Percentiles rank a stretch among this genome's conserved stretches.
These are phyloP conservation scores for Pogonomyrmex californicus DNA, from an alignment of 1,140 invertebrate species.

Conservation along the genomic window DNA sequence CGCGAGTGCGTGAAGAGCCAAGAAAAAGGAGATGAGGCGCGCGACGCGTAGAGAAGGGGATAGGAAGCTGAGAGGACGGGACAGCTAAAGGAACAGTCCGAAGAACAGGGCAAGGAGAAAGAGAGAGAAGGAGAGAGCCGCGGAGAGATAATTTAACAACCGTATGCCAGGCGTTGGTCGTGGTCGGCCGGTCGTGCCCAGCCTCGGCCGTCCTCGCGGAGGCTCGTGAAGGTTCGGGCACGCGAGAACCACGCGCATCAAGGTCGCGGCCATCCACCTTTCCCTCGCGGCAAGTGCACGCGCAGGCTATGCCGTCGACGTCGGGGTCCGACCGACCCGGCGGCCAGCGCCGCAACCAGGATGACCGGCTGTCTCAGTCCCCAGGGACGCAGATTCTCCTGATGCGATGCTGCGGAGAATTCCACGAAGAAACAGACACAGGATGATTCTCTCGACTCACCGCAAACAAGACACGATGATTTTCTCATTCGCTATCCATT, in stretches of 20 bases:
- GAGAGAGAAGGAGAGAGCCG: constrained; percentile 42
- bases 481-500: constrained; percentile 20
- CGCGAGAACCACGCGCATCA: constrained; percentile 87
- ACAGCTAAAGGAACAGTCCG: constrained; percentile 6
- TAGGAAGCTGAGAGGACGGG: constrained; percentile 11
- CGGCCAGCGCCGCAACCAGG: constrained; percentile 56
- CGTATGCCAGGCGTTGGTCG: constrained; percentile 60
- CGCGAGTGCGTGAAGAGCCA: not conserved
- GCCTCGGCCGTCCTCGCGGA: constrained; percentile 78
- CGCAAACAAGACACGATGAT: not conserved
- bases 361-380: constrained; percentile 66
- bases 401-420: too few species aligned
- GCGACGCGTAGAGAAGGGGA: constrained; percentile 23
- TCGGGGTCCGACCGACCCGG: constrained; percentile 60
- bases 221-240: constrained; percentile 84
- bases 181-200: constrained; percentile 42
- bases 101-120: not conserved
- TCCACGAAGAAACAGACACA: not conserved
- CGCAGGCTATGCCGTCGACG: constrained; percentile 75
- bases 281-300: constrained; percentile 80
- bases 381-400: constrained; percentile 61
- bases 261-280: constrained; percentile 86
- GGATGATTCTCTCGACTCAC: not conserved
- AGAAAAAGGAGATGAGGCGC: constrained; percentile 49
- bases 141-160: constrained; percentile 65